Percentiles rank a stretch among this genome's conserved stretches.
Conservation (phyloP, 2,888 invertebrate genomes). For the Crepidodera aurea region DNA sequence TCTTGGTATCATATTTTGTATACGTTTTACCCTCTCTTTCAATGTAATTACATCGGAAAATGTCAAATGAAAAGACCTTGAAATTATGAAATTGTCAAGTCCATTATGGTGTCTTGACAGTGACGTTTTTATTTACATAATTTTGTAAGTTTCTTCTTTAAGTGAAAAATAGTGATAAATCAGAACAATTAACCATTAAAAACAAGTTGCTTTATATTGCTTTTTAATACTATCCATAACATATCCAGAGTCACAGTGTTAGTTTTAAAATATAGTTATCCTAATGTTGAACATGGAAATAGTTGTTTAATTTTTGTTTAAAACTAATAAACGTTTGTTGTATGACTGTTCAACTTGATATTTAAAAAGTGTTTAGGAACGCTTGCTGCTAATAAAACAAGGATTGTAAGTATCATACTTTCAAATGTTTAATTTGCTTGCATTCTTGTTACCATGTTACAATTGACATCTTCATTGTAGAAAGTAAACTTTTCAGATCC, state of each 20-base stretch:
- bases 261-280: conserved; percentile 19
- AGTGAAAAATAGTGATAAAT: conserved; percentile 38
- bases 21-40: background rate
- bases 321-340: conserved; percentile 38
- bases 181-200: conserved; percentile 13
- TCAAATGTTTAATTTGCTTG: conserved; percentile 37
- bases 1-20: background rate
- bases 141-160: conserved; percentile 52
- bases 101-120: conserved; percentile 59
- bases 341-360: conserved; percentile 38
- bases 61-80: conserved; percentile 31
- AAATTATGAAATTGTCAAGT: conserved; percentile 36
- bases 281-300: conserved; percentile 47
- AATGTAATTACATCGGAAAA: conserved; percentile 1
- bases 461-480: conserved; percentile 56
- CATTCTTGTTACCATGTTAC: conserved; percentile 47
- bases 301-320: conserved; percentile 39
- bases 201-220: conserved; percentile 4
- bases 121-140: conserved; percentile 62
- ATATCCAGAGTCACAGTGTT: conserved; percentile 9
- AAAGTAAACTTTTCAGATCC: conserved; percentile 58
- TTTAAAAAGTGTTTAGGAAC: conserved; percentile 54
- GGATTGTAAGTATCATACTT: conserved; percentile 55
- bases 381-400: conserved; percentile 56
- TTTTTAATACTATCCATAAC: background rate